Conservation (phyloP, 2,888 invertebrate species). For the Conchocele bisecta region DNA sequence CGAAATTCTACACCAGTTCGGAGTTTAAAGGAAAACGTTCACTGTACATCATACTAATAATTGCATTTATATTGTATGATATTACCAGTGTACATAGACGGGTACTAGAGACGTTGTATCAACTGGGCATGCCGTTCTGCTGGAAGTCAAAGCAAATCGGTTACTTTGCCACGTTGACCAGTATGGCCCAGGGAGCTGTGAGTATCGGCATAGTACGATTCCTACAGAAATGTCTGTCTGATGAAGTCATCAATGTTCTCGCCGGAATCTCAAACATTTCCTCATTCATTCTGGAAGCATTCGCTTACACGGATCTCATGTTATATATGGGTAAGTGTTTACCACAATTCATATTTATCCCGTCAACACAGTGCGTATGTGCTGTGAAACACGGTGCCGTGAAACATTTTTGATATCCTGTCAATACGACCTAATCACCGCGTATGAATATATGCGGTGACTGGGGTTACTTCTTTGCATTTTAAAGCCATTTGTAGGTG, state of each 20-base stretch:
- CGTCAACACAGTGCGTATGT: too few species aligned
- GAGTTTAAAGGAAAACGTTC: slow-evolving; percentile 25
- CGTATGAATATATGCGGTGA: too few species aligned
- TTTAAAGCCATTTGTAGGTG: too few species aligned
- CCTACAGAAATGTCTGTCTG: slow-evolving; percentile 25
- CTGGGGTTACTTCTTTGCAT: too few species aligned
- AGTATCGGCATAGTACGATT: slow-evolving; percentile 10
- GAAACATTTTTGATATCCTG: too few species aligned
- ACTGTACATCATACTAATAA: slow-evolving; percentile 16
- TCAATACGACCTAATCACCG: too few species aligned
- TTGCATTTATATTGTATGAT: slow-evolving; percentile 34
- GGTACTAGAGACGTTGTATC: slow-evolving; percentile 31
- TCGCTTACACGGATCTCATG: slow-evolving; percentile 30
- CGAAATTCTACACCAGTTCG: slow-evolving; percentile 29
- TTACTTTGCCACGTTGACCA: slow-evolving; percentile 17
- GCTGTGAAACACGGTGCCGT: too few species aligned
- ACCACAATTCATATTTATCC: too few species aligned
- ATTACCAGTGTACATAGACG: slow-evolving; percentile 29
- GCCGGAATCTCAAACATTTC: slow-evolving; percentile 7
- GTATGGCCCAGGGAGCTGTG: slow-evolving; percentile 2
- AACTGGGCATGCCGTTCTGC: slow-evolving; percentile 44
- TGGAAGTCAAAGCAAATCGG: slow-evolving; percentile 39
- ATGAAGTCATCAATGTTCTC: slow-evolving; percentile 23
- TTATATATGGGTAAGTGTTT: slow-evolving; percentile 25
- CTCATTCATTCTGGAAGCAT: slow-evolving; percentile 28